These are phyloP conservation scores for Sprattus sprattus DNA, from an alignment of 2,113 vertebrate genomes.

Conservation along the genomic window DNA sequence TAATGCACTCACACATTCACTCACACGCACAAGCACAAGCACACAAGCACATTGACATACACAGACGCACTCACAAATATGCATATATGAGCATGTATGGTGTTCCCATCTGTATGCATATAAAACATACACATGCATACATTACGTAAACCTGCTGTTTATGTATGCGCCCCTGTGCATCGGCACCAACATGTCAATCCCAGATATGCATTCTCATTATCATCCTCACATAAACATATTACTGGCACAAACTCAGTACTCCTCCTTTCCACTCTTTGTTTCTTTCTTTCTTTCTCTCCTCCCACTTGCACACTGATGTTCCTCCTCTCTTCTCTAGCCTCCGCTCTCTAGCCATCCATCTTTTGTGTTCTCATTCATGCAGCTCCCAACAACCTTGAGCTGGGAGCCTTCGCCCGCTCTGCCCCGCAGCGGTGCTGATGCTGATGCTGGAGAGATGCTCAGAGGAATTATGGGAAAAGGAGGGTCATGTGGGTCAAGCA, in stretches of 20 bases:
- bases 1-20: constrained; percentile 10
- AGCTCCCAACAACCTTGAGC: neutral
- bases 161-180: neutral
- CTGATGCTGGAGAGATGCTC: neutral
- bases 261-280: neutral
- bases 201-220: neutral
- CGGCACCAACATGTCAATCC: neutral
- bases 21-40: neutral
- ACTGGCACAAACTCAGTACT: neutral
- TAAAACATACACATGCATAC: neutral
- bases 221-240: neutral
- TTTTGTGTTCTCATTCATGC: neutral
- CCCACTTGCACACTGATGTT: constrained; percentile 17
- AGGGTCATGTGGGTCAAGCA: no score
- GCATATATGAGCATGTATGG: constrained; percentile 14
- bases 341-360: neutral
- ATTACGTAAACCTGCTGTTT: neutral
- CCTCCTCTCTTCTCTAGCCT: neutral
- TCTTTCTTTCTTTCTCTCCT: neutral
- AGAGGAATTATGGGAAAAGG: neutral
- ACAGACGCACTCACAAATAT: neutral
- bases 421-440: neutral
- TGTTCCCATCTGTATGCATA: neutral
- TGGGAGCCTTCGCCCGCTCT: neutral
- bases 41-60: neutral